These are phyloP conservation scores for Sceloporus undulatus DNA, from an alignment of 2,113 vertebrate species.

Conservation along the genomic window DNA sequence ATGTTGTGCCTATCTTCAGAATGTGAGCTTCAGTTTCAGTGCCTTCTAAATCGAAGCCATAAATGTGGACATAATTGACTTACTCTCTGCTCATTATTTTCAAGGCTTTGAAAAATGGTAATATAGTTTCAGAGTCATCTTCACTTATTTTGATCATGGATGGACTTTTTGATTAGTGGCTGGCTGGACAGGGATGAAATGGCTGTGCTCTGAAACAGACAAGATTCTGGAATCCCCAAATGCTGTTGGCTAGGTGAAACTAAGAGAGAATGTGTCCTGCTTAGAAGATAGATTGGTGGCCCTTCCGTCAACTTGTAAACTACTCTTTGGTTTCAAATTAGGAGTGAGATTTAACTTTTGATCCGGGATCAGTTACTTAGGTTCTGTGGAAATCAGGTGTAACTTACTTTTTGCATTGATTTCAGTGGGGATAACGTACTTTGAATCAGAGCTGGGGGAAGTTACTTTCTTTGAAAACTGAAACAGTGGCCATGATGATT, in stretches of 20 bases:
- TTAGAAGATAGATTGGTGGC: neutral
- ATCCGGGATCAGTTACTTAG: neutral
- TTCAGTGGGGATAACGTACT: neutral
- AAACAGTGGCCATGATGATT: no score
- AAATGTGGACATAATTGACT: neutral
- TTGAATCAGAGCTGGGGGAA: no score
- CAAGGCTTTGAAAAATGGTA: neutral
- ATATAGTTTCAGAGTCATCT: slow-evolving; percentile 1
- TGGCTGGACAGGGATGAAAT: neutral
- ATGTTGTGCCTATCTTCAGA: neutral
- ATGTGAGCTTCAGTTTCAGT: neutral
- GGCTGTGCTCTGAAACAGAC: neutral
- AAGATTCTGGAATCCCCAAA: neutral
- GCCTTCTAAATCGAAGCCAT: neutral
- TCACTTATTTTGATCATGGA: neutral
- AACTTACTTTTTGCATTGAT: no score
- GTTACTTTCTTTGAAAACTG: no score
- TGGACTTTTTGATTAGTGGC: neutral
- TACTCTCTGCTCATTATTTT: slow-evolving; percentile 7
- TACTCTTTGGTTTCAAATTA: neutral
- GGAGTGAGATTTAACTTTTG: neutral
- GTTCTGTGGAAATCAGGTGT: neutral
- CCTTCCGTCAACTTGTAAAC: neutral
- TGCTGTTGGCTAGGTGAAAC: neutral
- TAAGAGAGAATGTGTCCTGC: neutral